Evolutionary conservation across 2,888 invertebrate species (phyloP), one percentile per base, ranked within the genome.

Genomic region (Ophion ellenae): DNA sequence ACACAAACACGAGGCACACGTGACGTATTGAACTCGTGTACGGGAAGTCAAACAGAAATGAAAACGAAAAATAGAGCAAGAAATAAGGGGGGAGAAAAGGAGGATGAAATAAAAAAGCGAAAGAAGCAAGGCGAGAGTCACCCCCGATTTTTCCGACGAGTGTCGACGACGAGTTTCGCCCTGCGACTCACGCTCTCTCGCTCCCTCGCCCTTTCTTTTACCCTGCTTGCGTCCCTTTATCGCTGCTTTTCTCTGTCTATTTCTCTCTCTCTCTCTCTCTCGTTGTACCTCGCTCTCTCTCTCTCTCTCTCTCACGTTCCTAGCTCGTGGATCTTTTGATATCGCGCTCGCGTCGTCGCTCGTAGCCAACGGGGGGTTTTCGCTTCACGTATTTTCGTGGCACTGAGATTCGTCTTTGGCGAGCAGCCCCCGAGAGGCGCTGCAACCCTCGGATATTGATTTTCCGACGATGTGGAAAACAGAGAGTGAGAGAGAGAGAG

Each of bases 361-460:
- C 86, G 71, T 71, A 81, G 83, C 83, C 85, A 77, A 78, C 69
- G 87, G 88, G 75, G 85, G 88, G 87, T 89, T 87, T 86, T 86
- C 88, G 86, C 87, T 88, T 86, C 89, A 90, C 90, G 90, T 91
- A 93, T 93, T 92, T 93, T 93, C 91, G 90, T 91, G 91, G 90
- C 91, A 92, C 93, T 93, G 93, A 93, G 93, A 93, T 92, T 91
- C 90, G 92, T 92, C 91, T 91, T 91, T 90, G 90, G 90, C 90
- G 89, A 89, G 90, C 90, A 89, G 89, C 90, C 90, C 91, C 90
- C 89, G 90, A 89, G 90, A 91, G 92, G 92, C 92, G 92, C 93
- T 92, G 92, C 92, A 88, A 90, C 90, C 90, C 91, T 89, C 90
- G 89, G 89, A 93, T 94, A 94, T 94, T 94, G 94, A 94, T 94